Evolutionary conservation across 1,140 invertebrate species (phyloP).

Genomic region (Melanaphis sacchari): DNA sequence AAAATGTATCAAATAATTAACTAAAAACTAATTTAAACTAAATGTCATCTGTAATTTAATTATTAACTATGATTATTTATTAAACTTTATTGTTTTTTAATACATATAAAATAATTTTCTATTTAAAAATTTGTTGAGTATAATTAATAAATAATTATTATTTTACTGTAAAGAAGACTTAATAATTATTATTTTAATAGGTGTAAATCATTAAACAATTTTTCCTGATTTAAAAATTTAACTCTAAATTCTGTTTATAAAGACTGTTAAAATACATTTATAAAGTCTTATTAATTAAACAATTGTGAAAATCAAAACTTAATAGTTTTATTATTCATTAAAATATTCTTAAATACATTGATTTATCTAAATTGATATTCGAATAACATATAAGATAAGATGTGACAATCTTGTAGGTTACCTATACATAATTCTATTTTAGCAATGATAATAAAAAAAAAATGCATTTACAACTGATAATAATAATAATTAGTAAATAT

Average conservation of each 20-base stretch:
- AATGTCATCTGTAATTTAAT: not conserved
- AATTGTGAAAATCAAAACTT: not conserved
- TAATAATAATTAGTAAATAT: not conserved
- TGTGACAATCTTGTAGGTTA: not conserved
- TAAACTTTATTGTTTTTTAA: not conserved
- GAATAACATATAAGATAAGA: not conserved
- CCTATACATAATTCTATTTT: not conserved
- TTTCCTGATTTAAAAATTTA: no score
- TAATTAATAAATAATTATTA: not conserved
- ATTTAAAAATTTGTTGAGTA: no score
- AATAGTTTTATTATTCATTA: not conserved
- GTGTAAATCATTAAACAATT: not conserved
- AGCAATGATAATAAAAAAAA: not conserved
- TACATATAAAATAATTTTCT: not conserved
- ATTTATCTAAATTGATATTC: not conserved
- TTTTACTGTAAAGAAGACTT: not conserved
- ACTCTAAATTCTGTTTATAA: no score
- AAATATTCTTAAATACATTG: not conserved
- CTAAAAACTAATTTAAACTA: not conserved
- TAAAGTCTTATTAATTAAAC: not conserved
- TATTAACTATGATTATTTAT: not conserved
- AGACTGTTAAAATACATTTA: no score
- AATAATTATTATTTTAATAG: not conserved
- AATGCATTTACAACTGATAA: not conserved
- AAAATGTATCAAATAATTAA: not conserved